Percentiles rank a stretch among this genome's conserved stretches.
Conservation (phyloP, 2,888 invertebrate species). For the Noctua janthina region DNA sequence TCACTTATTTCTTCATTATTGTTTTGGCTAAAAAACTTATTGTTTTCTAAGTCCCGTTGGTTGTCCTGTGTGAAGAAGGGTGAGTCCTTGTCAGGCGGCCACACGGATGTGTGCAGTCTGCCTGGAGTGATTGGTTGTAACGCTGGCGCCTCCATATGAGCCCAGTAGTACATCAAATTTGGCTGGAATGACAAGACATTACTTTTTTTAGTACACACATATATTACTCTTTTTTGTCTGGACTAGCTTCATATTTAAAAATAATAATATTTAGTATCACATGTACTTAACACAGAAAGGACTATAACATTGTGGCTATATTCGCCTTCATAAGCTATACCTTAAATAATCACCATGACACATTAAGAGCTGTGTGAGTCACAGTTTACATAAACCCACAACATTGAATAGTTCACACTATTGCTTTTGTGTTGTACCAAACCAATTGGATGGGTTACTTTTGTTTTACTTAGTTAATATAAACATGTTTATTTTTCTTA, state of each 20-base stretch:
- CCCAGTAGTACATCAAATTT: conserved; percentile 97
- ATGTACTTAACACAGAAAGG: neutral
- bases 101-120: conserved; percentile 92
- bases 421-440: neutral
- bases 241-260: neutral
- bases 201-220: neutral
- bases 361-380: neutral
- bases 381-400: conserved; percentile 1
- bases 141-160: conserved; percentile 93
- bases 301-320: neutral
- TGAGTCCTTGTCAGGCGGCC: conserved; percentile 92
- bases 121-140: conserved; percentile 93
- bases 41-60: conserved; percentile 75
- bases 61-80: conserved; percentile 75
- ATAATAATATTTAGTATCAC: neutral
- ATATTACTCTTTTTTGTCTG: neutral
- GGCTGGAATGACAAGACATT: conserved; percentile 90
- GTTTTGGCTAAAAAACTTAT: conserved; percentile 78
- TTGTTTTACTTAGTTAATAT: neutral
- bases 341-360: neutral
- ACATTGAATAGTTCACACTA: neutral
- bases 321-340: neutral
- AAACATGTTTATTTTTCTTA: neutral
- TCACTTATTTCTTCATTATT: conserved; percentile 85
- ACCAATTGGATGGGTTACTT: neutral